Conservation (phyloP, 2,888 invertebrate species). For the Pachymerium ferrugineum region DNA sequence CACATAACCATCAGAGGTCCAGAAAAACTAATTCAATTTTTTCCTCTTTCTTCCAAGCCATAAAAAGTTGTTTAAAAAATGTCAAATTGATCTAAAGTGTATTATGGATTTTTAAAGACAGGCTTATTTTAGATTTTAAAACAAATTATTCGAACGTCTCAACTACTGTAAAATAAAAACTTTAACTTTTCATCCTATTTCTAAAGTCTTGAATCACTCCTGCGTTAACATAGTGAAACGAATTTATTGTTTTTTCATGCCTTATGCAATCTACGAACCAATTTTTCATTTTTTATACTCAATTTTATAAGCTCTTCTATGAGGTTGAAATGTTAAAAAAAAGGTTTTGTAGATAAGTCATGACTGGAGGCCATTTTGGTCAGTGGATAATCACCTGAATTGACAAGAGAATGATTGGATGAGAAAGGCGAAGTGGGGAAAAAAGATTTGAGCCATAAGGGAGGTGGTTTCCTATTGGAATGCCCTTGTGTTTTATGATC, state of each 20-base stretch:
- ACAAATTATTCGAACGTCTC: too few species aligned
- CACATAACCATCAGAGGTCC: conserved; percentile 11
- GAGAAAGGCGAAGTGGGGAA: not conserved
- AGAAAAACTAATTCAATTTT: conserved; percentile 19
- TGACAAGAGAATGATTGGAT: conserved; percentile 21
- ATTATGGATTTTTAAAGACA: too few species aligned
- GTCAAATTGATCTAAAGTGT: not conserved
- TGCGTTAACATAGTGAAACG: too few species aligned
- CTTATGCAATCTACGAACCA: not conserved
- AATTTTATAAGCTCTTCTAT: not conserved
- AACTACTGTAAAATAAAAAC: too few species aligned
- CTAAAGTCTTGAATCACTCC: too few species aligned
- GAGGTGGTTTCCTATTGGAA: conserved; percentile 18
- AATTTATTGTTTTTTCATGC: not conserved
- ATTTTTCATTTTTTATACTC: not conserved
- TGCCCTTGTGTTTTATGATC: conserved; percentile 21
- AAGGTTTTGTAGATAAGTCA: not conserved
- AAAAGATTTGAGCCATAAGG: conserved; percentile 14
- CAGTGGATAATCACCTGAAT: conserved; percentile 12
- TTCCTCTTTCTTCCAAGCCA: not conserved
- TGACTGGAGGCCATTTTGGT: not conserved
- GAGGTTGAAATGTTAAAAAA: not conserved
- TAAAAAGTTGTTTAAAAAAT: not conserved
- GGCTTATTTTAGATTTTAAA: too few species aligned
- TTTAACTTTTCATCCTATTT: too few species aligned